phyloP scores from a whole-genome alignment of 2,888 invertebrate genomes.

The Heliconius erato region DNA sequence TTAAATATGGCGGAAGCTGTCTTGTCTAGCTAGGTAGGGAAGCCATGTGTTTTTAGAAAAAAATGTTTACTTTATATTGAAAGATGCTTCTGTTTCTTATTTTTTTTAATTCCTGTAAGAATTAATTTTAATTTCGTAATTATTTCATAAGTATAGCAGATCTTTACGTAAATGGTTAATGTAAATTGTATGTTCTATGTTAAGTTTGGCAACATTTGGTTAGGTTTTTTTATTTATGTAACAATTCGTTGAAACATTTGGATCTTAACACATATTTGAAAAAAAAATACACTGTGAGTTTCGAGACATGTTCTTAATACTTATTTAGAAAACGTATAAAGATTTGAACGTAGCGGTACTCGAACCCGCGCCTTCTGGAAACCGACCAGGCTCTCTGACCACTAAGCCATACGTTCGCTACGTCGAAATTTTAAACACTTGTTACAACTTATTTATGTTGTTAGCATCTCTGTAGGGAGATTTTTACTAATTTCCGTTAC shows the following conservation, averaged over 20 bases:
- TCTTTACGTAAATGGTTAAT: neutral
- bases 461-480: too few species aligned
- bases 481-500: too few species aligned
- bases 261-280: neutral
- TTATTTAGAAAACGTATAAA: too few species aligned
- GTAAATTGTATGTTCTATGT: neutral
- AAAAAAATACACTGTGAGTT: too few species aligned
- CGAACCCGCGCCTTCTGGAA: too few species aligned
- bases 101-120: neutral
- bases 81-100: neutral
- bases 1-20: slow-evolving; percentile 48
- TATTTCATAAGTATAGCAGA: neutral
- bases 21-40: slow-evolving; percentile 25
- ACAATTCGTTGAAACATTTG: neutral
- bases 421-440: too few species aligned
- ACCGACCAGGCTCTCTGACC: too few species aligned
- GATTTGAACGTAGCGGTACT: too few species aligned
- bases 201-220: neutral
- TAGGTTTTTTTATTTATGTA: neutral
- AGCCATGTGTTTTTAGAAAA: slow-evolving; percentile 9
- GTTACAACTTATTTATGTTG: too few species aligned
- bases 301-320: too few species aligned
- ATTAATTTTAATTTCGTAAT: neutral
- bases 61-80: neutral
- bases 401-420: too few species aligned